Evolutionary conservation across 30 jellyfish, hydroid and myxozoan genomes (phyloP).

Genomic region (Aurelia sp.): DNA sequence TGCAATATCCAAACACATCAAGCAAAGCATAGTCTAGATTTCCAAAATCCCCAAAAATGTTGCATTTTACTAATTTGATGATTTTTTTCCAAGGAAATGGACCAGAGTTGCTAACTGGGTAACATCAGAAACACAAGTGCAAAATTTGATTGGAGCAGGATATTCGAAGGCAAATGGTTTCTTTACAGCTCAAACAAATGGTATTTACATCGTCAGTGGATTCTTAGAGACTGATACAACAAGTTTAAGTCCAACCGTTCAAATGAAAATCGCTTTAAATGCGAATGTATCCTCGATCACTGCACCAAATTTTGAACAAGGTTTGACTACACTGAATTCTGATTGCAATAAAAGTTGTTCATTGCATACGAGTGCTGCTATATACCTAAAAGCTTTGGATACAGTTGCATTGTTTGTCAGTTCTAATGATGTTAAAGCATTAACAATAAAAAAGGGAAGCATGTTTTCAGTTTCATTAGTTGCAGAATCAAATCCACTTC

Average conservation of each 20-base stretch:
- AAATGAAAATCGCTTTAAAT: conserved; percentile 69
- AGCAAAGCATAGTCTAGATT: too few relatives aligned
- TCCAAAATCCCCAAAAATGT: background rate
- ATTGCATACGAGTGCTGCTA: conserved; percentile 49
- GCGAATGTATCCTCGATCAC: conserved; percentile 18
- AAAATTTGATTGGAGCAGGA: conserved; percentile 45
- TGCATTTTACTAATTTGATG: background rate
- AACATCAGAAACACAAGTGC: conserved; percentile 28
- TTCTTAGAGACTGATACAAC: conserved; percentile 34
- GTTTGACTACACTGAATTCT: conserved; percentile 39
- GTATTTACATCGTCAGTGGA: conserved; percentile 63
- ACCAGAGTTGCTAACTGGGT: conserved; percentile 53
- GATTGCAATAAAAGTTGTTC: conserved; percentile 70
- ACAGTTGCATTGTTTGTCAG: conserved; percentile 70
- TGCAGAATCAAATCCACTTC: conserved; percentile 65
- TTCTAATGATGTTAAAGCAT: conserved; percentile 25
- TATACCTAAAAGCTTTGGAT: conserved; percentile 36
- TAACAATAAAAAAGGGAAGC: conserved; percentile 33
- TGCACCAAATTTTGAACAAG: conserved; percentile 37
- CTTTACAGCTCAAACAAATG: conserved; percentile 58
- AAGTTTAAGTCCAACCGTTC: conserved; percentile 3
- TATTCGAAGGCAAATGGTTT: conserved; percentile 61
- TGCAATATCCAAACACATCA: too few relatives aligned
- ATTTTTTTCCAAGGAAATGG: conserved; percentile 54
- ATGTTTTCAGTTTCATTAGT: conserved; percentile 42